Base-by-base conservation (phyloP, 2,888 invertebrate genomes). In the Pherbina coryleti region DNA sequence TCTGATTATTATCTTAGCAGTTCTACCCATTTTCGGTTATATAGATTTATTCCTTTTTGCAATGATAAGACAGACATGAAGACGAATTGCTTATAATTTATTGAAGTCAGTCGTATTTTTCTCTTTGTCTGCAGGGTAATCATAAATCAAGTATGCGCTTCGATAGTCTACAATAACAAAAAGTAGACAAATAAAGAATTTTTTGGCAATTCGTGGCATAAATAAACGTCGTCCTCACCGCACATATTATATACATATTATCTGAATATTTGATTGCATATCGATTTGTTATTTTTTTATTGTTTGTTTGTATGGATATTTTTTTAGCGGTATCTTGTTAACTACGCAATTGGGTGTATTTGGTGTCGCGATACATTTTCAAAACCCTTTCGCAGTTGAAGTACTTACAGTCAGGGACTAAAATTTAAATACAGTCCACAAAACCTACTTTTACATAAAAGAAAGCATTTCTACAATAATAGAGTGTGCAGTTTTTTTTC, bases 301-400 rank as follows among this genome's bases (percentile, higher is more conserved):
- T 34, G 34, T 19, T 19, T 14, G 5, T 34, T 14, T 22, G 60
- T 25, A 60, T 28, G 28, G 28, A 51, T 9, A 28, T n/a, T 8
- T 28, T 69, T 69, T 69, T 69, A 11, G 25, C 69, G 51, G 2
- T 17, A 69, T 28, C 49, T 51, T 25, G 69, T 51, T 69, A 69
- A 69, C 49, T 69, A 69, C 69, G 69, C 49, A 69, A 51, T 69
- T 69, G 25, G 25, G 37, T 49, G 49, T 25, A 11, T 64, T 64
- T 28, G 25, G 7, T 11, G 64, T 28, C n/a, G 14, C n/a, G n/a
- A n/a, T 8, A 37, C 3, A 37, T 8, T 37, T 7, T 37, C 5
- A 44, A 11, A 44, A 44, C 4, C 44, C 44, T 44, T 44, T 44
- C 14, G 44, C 44, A 14, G 11, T 44, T 44, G 44, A 44, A 44